Conservation (phyloP, 2,797 vertebrate genomes). For the Ctenosaura bakeri region DNA sequence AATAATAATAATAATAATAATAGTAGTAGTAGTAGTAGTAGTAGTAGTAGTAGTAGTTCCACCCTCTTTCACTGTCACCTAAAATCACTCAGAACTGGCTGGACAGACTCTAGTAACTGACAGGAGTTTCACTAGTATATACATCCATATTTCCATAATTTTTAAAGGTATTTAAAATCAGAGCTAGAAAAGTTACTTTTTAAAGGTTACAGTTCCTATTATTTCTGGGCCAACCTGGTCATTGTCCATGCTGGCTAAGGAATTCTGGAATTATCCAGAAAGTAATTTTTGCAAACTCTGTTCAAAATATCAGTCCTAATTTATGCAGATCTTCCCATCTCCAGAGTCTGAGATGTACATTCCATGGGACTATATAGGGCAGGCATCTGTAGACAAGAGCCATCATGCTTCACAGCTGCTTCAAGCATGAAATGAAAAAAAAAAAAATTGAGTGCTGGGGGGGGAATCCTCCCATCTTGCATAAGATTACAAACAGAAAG, state of each 20-base stretch:
- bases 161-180: not conserved
- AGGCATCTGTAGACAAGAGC: not conserved
- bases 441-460: slow-evolving; percentile 3
- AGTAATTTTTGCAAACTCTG: no score
- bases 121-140: not conserved
- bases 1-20: no score
- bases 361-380: not conserved
- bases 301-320: not conserved
- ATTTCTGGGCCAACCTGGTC: no score
- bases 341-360: rapidly evolving
- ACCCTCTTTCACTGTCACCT: not conserved
- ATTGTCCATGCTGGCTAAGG: no score
- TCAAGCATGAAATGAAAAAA: not conserved
- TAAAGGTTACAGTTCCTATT: no score
- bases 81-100: not conserved
- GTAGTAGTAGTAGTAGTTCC: no score
- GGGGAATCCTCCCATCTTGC: not conserved
- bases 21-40: no score
- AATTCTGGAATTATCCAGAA: no score
- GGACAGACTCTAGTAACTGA: not conserved
- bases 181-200: no score
- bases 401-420: slow-evolving; percentile 4
- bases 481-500: not conserved
- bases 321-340: not conserved
- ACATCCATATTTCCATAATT: not conserved